Evolutionary conservation across 2,113 vertebrate genomes (phyloP).

Genomic region (Atherinomorus stipes): DNA sequence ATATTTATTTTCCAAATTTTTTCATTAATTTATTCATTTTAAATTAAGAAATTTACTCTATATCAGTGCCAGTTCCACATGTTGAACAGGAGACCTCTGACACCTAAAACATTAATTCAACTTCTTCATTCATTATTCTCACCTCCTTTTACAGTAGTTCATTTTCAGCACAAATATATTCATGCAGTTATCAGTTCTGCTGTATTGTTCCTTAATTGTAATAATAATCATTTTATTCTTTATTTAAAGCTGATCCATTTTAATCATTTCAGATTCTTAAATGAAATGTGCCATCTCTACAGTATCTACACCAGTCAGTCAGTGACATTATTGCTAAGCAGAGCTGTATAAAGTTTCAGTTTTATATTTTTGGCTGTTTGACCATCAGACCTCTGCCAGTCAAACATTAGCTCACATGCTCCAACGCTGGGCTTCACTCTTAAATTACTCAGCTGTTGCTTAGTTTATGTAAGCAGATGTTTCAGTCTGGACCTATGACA

Average conservation of each 20-base stretch:
- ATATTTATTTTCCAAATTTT: no score
- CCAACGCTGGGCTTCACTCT: conserved; percentile 5
- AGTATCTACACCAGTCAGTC: no score
- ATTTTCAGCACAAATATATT: background rate
- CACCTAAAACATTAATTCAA: no score
- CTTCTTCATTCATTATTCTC: background rate
- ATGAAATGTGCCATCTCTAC: no score
- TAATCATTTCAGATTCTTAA: no score
- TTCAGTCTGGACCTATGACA: conserved; percentile 19
- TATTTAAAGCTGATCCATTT: no score
- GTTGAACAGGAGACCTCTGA: no score
- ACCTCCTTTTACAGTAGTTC: conserved; percentile 2
- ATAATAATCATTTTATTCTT: no score
- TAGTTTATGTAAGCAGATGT: conserved; percentile 32
- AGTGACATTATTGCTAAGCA: conserved; percentile 10
- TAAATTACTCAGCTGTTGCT: conserved; percentile 24
- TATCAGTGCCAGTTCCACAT: no score
- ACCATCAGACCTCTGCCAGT: conserved; percentile 8
- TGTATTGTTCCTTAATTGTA: background rate
- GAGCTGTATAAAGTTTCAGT: conserved; percentile 19
- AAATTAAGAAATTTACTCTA: no score
- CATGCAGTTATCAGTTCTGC: background rate
- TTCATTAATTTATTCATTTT: no score
- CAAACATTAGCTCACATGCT: conserved; percentile 8
- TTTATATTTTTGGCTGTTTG: conserved; percentile 17